Base-by-base conservation (phyloP, 2,888 invertebrate genomes). In the Zeuzera pyrina region DNA sequence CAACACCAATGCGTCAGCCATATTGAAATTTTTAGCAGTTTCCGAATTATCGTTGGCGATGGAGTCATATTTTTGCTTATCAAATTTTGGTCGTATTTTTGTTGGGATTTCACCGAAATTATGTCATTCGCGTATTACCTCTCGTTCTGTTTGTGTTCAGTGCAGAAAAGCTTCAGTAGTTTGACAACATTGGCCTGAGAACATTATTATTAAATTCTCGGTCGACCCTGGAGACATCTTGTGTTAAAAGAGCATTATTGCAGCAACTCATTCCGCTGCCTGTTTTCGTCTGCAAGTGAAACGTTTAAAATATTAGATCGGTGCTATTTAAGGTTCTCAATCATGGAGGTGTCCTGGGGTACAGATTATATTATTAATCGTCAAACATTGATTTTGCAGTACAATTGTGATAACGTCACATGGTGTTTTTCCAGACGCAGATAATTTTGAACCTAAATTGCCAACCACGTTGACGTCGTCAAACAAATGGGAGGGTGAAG, bases 401-500 rank as follows among this genome's bases (percentile, higher is more conserved):
- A n/a, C n/a, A 24, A 42, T 41, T 39, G 45, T 58, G 45, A 62
- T 57, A 57, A 60, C 59, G 58, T 53, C 57, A 43, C 43, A 48
- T 54, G 49, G 52, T 57, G 58, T 53, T 47, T 66, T 87, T 85
- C 43, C 79, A 90, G 91, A 91, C 78, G 87, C 88, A 58, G 89
- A 91, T 54, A 88, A 89, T 67, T 89, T 90, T 68, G 89, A 90
- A 57, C 87, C 88, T 41, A 87, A 88, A 77, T 74, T 86, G 48
- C 85, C 87, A 55, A 79, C 86, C 69, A 84, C 84, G 64, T 79
- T 87, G 72, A 74, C 85, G 47, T 48, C 64, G 57, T 67, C 73
- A 41, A 91, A 91, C 81, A 93, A 89, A 86, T 94, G 94, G 94
- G 93, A 91, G 70, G 94, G 93, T 54, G 94, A 94, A 63, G 94